These are phyloP conservation scores for Andrena flavipes DNA, from an alignment of 2,888 invertebrate genomes.

Conservation along the genomic window DNA sequence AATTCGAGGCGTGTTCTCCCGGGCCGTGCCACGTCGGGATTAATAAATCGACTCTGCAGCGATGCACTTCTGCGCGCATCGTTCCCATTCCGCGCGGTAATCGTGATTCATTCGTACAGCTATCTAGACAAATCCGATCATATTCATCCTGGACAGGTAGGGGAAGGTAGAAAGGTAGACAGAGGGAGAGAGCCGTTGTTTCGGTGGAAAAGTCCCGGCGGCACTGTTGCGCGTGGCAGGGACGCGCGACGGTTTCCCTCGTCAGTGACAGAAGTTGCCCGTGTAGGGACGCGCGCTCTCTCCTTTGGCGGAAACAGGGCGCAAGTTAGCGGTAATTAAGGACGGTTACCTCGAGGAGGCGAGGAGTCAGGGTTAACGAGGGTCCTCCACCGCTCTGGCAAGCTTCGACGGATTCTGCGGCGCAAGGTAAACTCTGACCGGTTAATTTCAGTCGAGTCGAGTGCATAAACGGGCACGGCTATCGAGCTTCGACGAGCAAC, in stretches of 20 bases:
- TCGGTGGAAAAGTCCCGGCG: background rate
- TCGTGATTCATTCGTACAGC: slow-evolving; percentile 71
- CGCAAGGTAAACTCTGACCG: slow-evolving; percentile 66
- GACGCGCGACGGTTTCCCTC: background rate
- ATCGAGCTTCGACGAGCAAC: slow-evolving; percentile 16
- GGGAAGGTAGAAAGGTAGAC: background rate
- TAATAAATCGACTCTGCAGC: slow-evolving; percentile 60
- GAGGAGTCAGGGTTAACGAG: slow-evolving; percentile 71
- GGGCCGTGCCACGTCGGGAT: slow-evolving; percentile 54
- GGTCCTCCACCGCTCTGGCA: slow-evolving; percentile 49
- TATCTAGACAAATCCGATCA: slow-evolving; percentile 61
- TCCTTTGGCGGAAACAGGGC: slow-evolving; percentile 52
- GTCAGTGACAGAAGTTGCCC: background rate
- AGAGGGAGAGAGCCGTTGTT: background rate
- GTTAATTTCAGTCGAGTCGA: slow-evolving; percentile 62
- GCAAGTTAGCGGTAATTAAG: slow-evolving; percentile 68
- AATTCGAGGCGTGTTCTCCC: slow-evolving; percentile 16
- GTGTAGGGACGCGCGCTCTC: background rate
- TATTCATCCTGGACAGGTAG: slow-evolving; percentile 34
- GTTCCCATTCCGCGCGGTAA: slow-evolving; percentile 67
- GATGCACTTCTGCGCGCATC: slow-evolving; percentile 55
- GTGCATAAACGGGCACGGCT: slow-evolving; percentile 37
- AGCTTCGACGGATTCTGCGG: slow-evolving; percentile 62
- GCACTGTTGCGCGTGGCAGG: no score
- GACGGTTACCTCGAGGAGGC: slow-evolving; percentile 57